These are phyloP conservation scores for Tympanoctomys barrerae DNA, from an alignment of 2,797 vertebrate genomes.

Conservation along the genomic window DNA sequence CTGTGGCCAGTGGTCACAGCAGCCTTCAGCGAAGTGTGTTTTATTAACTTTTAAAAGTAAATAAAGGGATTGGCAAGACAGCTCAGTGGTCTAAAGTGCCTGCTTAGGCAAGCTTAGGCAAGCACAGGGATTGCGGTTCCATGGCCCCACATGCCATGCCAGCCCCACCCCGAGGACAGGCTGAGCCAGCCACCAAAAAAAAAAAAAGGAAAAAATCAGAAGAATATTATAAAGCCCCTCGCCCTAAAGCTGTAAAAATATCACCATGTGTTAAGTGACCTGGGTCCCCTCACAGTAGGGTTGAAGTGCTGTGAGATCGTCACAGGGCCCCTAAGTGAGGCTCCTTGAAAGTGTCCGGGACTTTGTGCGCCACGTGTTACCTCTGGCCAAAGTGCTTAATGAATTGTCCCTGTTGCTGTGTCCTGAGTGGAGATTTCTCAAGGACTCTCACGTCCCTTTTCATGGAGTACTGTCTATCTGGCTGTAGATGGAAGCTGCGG, in stretches of 20 bases:
- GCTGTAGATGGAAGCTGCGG: background rate
- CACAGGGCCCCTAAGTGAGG: background rate
- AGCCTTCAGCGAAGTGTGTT: background rate
- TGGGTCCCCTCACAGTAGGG: too few relatives aligned
- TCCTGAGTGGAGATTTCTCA: background rate
- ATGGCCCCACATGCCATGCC: too few relatives aligned
- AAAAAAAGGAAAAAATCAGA: background rate
- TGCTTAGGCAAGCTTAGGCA: too few relatives aligned
- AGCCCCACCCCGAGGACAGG: too few relatives aligned
- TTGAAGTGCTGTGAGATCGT: background rate
- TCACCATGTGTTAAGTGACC: background rate
- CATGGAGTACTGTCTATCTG: conserved; percentile 29
- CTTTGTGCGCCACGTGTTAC: background rate
- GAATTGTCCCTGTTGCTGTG: background rate
- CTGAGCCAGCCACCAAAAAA: too few relatives aligned
- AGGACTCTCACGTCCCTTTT: background rate
- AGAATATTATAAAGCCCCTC: background rate
- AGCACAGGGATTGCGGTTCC: too few relatives aligned
- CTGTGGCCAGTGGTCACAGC: background rate
- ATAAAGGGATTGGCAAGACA: too few relatives aligned
- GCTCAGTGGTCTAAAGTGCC: too few relatives aligned
- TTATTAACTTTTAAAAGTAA: background rate
- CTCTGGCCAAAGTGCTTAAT: background rate
- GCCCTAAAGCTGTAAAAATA: background rate
- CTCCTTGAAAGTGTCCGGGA: background rate